Evolutionary conservation across 2,113 vertebrate genomes (phyloP).

Genomic region (Urocitellus parryii): DNA sequence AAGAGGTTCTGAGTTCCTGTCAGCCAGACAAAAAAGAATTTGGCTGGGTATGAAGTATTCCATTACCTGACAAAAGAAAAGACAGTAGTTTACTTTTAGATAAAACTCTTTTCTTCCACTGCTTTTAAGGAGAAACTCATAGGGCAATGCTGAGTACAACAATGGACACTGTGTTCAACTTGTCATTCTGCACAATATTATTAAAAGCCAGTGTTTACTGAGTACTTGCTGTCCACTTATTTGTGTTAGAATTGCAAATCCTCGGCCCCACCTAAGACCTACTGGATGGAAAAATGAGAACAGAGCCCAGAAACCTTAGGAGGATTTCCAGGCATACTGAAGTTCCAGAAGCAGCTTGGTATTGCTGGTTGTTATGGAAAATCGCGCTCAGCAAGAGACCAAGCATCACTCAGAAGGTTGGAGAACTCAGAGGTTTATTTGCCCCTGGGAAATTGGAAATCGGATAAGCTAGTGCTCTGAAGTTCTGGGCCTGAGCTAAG

Average conservation of each 20-base stretch:
- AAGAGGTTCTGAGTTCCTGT: constrained; percentile 19
- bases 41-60: not conserved
- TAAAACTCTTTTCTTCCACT: not conserved
- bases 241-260: not conserved
- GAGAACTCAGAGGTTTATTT: too few species aligned
- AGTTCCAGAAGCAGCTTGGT: not conserved
- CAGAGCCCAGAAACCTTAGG: not conserved
- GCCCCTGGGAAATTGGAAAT: too few species aligned
- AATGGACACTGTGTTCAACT: not conserved
- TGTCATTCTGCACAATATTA: not conserved
- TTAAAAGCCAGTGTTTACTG: not conserved
- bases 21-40: not conserved
- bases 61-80: not conserved
- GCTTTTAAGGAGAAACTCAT: not conserved
- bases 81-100: not conserved
- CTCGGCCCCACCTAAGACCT: not conserved
- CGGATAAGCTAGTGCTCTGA: too few species aligned
- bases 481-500: too few species aligned
- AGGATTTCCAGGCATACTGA: not conserved
- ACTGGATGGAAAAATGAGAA: not conserved
- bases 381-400: too few species aligned
- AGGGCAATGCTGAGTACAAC: not conserved
- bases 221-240: not conserved
- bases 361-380: not conserved
- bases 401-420: too few species aligned